Percentiles rank a stretch among this genome's conserved stretches.
Conservation (phyloP, 2,113 vertebrate genomes). For the Pelvicachromis taeniatus region DNA sequence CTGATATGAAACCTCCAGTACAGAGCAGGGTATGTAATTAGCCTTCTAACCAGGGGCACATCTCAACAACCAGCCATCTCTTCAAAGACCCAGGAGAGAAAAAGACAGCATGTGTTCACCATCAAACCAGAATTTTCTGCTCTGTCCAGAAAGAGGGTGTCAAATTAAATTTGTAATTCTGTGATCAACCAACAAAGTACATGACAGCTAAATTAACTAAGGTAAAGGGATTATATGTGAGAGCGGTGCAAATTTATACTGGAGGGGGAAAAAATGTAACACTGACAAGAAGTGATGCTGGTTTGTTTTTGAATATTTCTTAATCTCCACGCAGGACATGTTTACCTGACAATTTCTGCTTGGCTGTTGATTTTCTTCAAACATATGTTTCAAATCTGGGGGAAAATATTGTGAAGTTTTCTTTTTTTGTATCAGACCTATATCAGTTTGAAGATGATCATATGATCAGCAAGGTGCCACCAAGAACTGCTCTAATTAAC, state of each 20-base stretch:
- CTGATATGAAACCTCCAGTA: slow-evolving; percentile 45
- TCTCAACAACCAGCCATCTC: slow-evolving; percentile 20
- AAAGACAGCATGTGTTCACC: background rate
- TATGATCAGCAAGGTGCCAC: background rate
- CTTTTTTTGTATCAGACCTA: background rate
- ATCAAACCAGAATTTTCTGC: background rate
- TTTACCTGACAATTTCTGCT: background rate
- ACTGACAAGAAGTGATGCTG: background rate
- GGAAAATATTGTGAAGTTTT: background rate
- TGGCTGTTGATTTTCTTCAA: background rate
- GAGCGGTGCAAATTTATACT: background rate
- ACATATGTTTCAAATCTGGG: background rate
- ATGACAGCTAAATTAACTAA: background rate
- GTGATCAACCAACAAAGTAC: background rate
- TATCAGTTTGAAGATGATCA: background rate
- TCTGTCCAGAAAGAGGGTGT: background rate
- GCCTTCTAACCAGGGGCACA: slow-evolving; percentile 26
- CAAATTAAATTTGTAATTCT: background rate
- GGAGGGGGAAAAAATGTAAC: background rate
- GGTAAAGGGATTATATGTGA: background rate
- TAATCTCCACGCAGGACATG: background rate
- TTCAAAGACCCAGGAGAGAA: slow-evolving; percentile 24
- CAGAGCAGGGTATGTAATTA: slow-evolving; percentile 54
- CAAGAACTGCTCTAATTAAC: background rate
- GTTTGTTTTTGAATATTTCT: background rate